Conservation (phyloP, 2,797 vertebrate species). For the Hydrolagus colliei region DNA sequence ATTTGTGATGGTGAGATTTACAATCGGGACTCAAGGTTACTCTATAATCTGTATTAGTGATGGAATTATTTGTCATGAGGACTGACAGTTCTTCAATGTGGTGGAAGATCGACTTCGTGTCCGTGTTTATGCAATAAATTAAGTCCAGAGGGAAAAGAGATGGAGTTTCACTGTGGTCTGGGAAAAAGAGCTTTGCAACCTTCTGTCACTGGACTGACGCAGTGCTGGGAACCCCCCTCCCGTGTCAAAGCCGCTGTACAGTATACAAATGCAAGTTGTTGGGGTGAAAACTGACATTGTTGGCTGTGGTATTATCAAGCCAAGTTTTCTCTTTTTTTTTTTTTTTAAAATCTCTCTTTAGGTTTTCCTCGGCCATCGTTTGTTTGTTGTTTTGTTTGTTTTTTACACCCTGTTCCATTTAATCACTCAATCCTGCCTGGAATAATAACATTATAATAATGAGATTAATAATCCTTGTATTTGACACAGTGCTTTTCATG, state of each 20-base stretch:
- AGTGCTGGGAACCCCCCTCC: too few species aligned
- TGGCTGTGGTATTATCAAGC: not conserved
- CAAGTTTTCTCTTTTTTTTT: not conserved
- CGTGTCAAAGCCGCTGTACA: too few species aligned
- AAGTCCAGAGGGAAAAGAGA: not conserved
- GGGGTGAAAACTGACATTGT: not conserved
- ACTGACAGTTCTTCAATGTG: constrained; percentile 15
- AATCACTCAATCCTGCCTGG: too few species aligned
- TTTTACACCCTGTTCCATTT: too few species aligned
- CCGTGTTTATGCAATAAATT: not conserved
- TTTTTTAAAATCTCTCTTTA: too few species aligned
- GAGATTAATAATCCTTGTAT: too few species aligned
- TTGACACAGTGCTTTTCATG: too few species aligned
- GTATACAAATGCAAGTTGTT: too few species aligned
- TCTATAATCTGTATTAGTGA: constrained; percentile 16
- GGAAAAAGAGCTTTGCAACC: not conserved
- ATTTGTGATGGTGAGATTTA: constrained; percentile 11
- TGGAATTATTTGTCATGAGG: not conserved
- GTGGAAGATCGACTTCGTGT: not conserved
- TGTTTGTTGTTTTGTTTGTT: too few species aligned
- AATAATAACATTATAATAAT: too few species aligned
- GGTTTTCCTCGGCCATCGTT: too few species aligned
- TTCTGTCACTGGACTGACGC: not conserved
- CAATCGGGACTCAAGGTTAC: not conserved
- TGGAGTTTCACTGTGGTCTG: not conserved